These are phyloP conservation scores for Tokudaia tokunoshimensis DNA, from an alignment of 2,797 vertebrate genomes.

Conservation along the genomic window DNA sequence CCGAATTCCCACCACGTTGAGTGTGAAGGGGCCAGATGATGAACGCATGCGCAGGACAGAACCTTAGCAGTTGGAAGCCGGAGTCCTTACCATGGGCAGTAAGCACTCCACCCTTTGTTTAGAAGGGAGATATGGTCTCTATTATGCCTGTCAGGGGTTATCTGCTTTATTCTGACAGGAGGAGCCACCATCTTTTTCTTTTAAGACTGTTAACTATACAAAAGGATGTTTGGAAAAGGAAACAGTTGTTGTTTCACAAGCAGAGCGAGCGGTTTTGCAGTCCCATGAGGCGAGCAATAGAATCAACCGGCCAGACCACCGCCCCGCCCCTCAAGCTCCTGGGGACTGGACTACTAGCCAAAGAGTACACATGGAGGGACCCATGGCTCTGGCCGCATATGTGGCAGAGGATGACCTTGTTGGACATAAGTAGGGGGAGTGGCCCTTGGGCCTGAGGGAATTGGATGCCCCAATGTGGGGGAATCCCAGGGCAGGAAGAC, in stretches of 20 bases:
- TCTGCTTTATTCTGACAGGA: not conserved
- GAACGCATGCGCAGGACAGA: not conserved
- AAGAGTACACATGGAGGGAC: too few relatives aligned
- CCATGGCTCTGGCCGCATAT: too few relatives aligned
- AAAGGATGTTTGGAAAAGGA: constrained; percentile 28
- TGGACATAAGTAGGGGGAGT: too few relatives aligned
- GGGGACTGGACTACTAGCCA: too few relatives aligned
- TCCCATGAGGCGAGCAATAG: too few relatives aligned
- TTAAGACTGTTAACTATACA: not conserved
- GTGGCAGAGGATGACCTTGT: too few relatives aligned
- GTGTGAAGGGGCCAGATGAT: not conserved
- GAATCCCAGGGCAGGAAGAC: too few relatives aligned
- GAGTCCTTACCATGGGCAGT: not conserved
- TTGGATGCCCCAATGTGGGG: too few relatives aligned
- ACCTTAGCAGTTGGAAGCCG: not conserved
- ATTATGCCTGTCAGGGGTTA: not conserved
- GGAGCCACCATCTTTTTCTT: not conserved
- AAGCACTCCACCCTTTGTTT: not conserved
- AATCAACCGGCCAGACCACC: too few relatives aligned
- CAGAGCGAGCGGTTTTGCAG: too few relatives aligned
- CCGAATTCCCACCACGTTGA: not conserved
- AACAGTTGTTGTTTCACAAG: not conserved
- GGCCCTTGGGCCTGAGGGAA: too few relatives aligned
- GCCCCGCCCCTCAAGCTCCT: too few relatives aligned
- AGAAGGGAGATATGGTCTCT: not conserved